Evolutionary conservation across 1,140 invertebrate genomes (phyloP).

Genomic region (Yoshiicerus persimilis): DNA sequence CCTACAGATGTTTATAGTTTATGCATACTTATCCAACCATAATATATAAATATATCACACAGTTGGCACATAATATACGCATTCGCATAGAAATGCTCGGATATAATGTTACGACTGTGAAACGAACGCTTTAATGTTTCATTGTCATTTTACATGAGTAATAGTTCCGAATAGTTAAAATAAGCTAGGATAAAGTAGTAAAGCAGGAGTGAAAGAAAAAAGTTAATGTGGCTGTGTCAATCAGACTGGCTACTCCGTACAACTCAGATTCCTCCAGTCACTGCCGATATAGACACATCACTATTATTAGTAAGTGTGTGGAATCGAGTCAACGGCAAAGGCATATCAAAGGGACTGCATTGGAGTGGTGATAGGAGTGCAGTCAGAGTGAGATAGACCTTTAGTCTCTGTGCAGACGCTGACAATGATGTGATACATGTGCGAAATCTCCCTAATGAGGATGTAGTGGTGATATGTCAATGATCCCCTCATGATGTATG

Average conservation of each 20-base stretch:
- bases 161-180: neutral
- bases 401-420: neutral
- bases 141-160: neutral
- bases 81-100: neutral
- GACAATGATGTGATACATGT: constrained; percentile 33
- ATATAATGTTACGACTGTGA: neutral
- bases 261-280: neutral
- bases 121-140: neutral
- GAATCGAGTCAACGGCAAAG: too few species aligned
- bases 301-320: too few species aligned
- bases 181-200: neutral
- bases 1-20: neutral
- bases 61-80: neutral
- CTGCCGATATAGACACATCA: too few species aligned
- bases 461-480: constrained; percentile 48
- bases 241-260: neutral
- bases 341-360: neutral
- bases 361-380: neutral
- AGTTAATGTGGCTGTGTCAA: neutral
- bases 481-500: constrained; percentile 37
- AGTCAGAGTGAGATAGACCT: neutral
- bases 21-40: neutral
- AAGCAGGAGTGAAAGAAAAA: neutral
- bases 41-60: neutral
- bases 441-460: constrained; percentile 47